These are phyloP conservation scores for Leptodactylus fallax DNA, from an alignment of 2,797 vertebrate species.

Conservation along the genomic window DNA sequence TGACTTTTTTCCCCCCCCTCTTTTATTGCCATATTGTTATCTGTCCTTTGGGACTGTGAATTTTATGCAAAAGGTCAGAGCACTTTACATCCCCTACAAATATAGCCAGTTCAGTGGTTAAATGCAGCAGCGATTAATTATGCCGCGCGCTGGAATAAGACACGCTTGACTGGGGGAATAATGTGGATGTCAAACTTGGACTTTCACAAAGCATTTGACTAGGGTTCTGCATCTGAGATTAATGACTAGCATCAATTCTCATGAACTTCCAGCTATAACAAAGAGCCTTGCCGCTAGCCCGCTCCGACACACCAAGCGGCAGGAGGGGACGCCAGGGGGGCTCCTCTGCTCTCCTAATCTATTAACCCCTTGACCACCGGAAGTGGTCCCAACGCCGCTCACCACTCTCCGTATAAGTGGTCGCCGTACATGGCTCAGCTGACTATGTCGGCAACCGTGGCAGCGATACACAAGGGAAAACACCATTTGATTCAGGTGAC, in stretches of 20 bases:
- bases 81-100: constrained; percentile 61
- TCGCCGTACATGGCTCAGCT: too few species aligned
- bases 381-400: not conserved
- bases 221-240: constrained; percentile 63
- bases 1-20: constrained; percentile 3
- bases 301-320: constrained; percentile 16
- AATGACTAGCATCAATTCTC: constrained; percentile 64
- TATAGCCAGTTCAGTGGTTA: constrained; percentile 64
- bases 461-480: too few species aligned
- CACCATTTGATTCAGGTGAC: too few species aligned
- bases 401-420: not conserved
- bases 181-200: constrained; percentile 63
- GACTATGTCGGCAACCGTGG: too few species aligned
- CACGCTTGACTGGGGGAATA: constrained; percentile 64
- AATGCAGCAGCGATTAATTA: constrained; percentile 63
- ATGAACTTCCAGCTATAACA: constrained; percentile 61
- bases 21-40: constrained; percentile 55
- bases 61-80: constrained; percentile 65
- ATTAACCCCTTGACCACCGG: constrained; percentile 24
- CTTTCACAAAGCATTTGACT: constrained; percentile 65
- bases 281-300: constrained; percentile 53
- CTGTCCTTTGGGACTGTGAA: constrained; percentile 59
- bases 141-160: constrained; percentile 60
- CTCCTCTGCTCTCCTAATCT: not conserved
- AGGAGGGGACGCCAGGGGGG: not conserved